Base-by-base conservation (phyloP, 2,888 invertebrate genomes). In the Hirtodrosophila duncani region DNA sequence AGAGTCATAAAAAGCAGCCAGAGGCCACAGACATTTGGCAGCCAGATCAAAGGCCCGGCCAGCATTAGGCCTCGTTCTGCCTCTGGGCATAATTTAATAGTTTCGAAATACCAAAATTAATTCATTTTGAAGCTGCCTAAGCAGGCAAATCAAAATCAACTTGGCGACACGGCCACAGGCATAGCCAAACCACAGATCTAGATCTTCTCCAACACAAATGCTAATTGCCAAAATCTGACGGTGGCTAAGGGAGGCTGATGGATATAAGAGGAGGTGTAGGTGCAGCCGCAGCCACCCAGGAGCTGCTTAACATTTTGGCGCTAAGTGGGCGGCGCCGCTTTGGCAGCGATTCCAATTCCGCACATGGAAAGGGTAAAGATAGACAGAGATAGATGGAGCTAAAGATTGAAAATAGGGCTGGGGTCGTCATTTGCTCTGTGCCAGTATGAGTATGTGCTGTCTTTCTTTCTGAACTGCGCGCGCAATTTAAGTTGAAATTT, bases 401-500 rank as follows among this genome's bases (percentile, higher is more conserved):
- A 20, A 20, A 20, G 20, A 7, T 7, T 20, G 20, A 4, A 7
- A 4, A 5, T 10, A 26, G 38, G 26, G 48, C 26, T 23, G 18
- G 38, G 37, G 7, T 38, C 14, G n/a, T n/a, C n/a, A n/a, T 29
- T 21, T 20, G 26, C 17, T 21, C 7, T 48, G 9, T 23, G 30
- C 36, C 18, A 14, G 11, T 20, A 24, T 49, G 20, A 26, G 34
- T 43, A 10, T 57, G 11, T 37, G 23, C 41, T 21, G 17, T 3
- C 16, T 38, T 41, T 58, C 11, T 29, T 31, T 11, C 11, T 26
- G 55, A 39, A 5, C 74, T 82, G 74, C 68, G 84, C 83, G 77
- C 83, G 74, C 66, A 72, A 82, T 84, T 83, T 83, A 82, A 82
- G 62, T 64, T 64, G 57, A 71, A 81, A 78, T 80, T 80, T 79